A percentile compares a stretch with the other conserved stretches of the same genome.
Conservation (phyloP, 2,113 vertebrate genomes). For the Lutjanus erythropterus region DNA sequence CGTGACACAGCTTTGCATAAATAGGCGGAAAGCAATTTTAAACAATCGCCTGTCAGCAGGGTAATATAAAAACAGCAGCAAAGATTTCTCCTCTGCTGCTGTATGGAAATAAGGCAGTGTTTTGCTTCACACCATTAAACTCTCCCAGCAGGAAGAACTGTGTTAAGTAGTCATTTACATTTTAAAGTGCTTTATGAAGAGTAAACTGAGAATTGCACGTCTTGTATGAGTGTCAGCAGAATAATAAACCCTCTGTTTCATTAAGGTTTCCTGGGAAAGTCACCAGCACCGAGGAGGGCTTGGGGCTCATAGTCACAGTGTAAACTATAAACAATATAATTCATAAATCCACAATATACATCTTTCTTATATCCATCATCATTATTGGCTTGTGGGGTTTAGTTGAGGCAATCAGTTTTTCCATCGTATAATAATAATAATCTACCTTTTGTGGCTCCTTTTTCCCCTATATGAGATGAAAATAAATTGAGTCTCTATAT, state of each 20-base stretch:
- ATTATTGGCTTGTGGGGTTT: slow-evolving; percentile 21
- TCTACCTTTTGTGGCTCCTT: slow-evolving; percentile 1
- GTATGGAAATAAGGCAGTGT: slow-evolving; percentile 63
- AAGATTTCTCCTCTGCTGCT: slow-evolving; percentile 46
- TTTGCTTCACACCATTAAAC: slow-evolving; percentile 66
- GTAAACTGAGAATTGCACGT: slow-evolving; percentile 53
- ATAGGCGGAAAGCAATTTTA: slow-evolving; percentile 27
- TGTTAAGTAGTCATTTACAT: slow-evolving; percentile 74
- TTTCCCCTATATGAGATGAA: neutral
- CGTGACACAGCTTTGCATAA: slow-evolving; percentile 35
- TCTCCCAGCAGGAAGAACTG: slow-evolving; percentile 40
- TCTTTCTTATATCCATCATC: slow-evolving; percentile 21
- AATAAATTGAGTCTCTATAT: slow-evolving; percentile 3
- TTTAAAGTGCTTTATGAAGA: slow-evolving; percentile 67
- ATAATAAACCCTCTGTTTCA: slow-evolving; percentile 65
- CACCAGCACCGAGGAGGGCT: slow-evolving; percentile 1
- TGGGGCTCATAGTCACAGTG: neutral
- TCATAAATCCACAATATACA: slow-evolving; percentile 7
- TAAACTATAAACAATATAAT: slow-evolving; percentile 5
- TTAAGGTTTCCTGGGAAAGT: slow-evolving; percentile 35
- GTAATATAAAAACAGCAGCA: slow-evolving; percentile 12
- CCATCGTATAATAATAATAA: neutral
- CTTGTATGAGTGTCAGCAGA: slow-evolving; percentile 55
- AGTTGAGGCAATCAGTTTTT: slow-evolving; percentile 1
- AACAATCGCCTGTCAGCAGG: slow-evolving; percentile 17